Percentiles rank a stretch among this genome's conserved stretches.
These are phyloP conservation scores for Pteropus rufus DNA, from an alignment of 2,797 vertebrate genomes.

Conservation along the genomic window DNA sequence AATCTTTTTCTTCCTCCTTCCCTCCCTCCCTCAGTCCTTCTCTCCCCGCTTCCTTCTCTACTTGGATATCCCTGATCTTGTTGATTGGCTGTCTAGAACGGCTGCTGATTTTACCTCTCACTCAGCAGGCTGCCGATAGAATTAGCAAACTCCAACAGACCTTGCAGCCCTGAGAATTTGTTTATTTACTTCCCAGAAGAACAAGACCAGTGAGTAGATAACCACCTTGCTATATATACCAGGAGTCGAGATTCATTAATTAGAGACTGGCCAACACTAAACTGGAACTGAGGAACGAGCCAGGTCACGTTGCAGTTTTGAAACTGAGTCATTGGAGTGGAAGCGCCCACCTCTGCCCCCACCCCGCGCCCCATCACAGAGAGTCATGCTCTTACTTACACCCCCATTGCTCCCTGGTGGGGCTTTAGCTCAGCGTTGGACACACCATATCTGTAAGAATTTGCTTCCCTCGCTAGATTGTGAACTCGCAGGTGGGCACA, in stretches of 20 bases:
- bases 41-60: not conserved
- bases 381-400: fast-evolving
- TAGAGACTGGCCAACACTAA: not conserved
- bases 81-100: not conserved
- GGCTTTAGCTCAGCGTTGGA: not conserved
- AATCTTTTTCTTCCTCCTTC: not conserved
- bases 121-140: not conserved
- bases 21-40: too few species aligned
- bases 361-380: fast-evolving
- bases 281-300: not conserved
- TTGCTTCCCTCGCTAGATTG: not conserved
- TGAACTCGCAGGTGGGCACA: not conserved
- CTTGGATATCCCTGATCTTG: not conserved
- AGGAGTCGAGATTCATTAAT: not conserved
- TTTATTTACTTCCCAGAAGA: not conserved
- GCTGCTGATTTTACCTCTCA: not conserved
- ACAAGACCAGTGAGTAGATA: not conserved
- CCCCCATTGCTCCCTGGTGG: not conserved
- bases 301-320: not conserved
- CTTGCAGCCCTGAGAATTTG: not conserved
- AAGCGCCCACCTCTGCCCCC: too few species aligned
- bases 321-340: not conserved
- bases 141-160: not conserved
- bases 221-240: not conserved
- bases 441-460: not conserved